Base-by-base conservation (phyloP, 2,113 vertebrate genomes). In the Physeter macrocephalus region DNA sequence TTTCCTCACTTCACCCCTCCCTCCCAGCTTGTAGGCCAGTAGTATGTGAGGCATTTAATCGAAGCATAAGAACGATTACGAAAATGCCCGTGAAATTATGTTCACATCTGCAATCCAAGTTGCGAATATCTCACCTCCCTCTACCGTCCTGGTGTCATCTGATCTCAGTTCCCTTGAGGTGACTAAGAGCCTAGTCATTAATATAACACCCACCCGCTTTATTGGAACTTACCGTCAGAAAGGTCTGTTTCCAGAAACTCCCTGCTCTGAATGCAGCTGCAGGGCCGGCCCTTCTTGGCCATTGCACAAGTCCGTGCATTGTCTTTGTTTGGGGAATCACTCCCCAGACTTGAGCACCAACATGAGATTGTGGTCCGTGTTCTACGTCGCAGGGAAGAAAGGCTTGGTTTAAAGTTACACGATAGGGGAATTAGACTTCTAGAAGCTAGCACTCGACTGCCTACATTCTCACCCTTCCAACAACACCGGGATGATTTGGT, bases 101-200 rank as follows among this genome's bases (percentile, higher is more conserved):
- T 96, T 98, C 97, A 95, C 97, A 97, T 97, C 96, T 97, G 95
- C 85, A 95, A 69, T 97, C 97, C 96, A 96, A 98, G 97, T 91
- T 97, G 98, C 97, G 97, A 97, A 96, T 94, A 93, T 93, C 94
- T 93, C 25, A 1, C 82, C 88, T 94, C 80, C 77, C 52, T 95
- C 43, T 31, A 89, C 90, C 77, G 61, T 66, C 77, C 61, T 94
- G 96, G 94, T 98, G 93, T 96, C 97, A 97, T 98, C 90, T 95
- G 96, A 92, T 98, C 98, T 97, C 98, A 96, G 81, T 72, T 98
- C 97, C 96, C 96, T 98, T 82, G 93, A 97, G 97, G 96, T 98
- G 98, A 98, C 98, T 98, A 98, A 98, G 97, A 96, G 96, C 89
- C 94, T 95, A 97, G 97, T 97, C 98, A 97, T 97, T 97, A 97